Base-by-base conservation (phyloP, 2,888 invertebrate genomes). In the Onchidella celtica region DNA sequence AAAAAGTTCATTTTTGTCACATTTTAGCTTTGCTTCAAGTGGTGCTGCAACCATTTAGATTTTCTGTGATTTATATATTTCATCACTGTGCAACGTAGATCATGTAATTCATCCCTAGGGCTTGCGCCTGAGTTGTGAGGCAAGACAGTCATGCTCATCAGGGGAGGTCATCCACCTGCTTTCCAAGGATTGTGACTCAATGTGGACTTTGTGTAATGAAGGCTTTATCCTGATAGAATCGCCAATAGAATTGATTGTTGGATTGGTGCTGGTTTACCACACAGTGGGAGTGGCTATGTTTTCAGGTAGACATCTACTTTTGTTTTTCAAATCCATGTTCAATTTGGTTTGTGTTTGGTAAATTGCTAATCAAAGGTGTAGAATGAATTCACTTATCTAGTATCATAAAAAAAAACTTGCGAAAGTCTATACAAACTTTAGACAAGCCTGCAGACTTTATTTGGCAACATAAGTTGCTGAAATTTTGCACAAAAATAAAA, bases 91-190 rank as follows among this genome's bases (percentile, higher is more conserved):
- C n/a, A n/a, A n/a, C n/a, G n/a, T n/a, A n/a, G n/a, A n/a, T n/a
- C n/a, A n/a, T n/a, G n/a, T n/a, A n/a, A 61, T 21, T n/a, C n/a
- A 14, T 47, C 47, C 47, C 61, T 59, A 69, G 77, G n/a, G 14
- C 17, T 59, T 77, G 34, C 27, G 47, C 6, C 36, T 68, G 17
- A 68, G 59, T 36, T 70, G 63, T 27, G 73, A 79, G 24, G 69
- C 79, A 17, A 66, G 69, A 2, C 61, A 68, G 17, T 57, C 75
- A 6, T 38, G 36, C 0, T 75, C 82, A 4, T 57, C 72, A 69
- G 82, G 82, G 36, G 82, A 79, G 75, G 29, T 83, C 0, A 70
- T 83, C 55, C 74, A 83, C 29, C 65, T 83, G 70, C 38, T 79
- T 2, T 75, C 82, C 0, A 75, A 75, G 38, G 82, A 83, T 55